Conservation (phyloP, 2,113 vertebrate species). For the Megalops atlanticus region DNA sequence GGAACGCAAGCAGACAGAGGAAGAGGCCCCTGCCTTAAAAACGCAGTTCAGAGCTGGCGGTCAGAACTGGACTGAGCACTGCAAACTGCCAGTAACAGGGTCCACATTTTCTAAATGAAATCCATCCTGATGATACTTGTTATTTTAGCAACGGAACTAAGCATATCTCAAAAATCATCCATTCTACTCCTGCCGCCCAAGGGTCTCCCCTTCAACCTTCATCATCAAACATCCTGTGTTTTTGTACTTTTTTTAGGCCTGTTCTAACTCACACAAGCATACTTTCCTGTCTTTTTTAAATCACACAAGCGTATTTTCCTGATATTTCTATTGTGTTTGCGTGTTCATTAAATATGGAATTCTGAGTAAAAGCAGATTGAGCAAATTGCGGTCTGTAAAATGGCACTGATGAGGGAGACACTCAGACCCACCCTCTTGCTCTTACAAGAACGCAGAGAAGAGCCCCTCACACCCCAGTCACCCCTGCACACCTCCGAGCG, state of each 20-base stretch:
- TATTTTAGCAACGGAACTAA: neutral
- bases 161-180: neutral
- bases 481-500: neutral
- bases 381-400: too few relatives aligned
- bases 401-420: too few relatives aligned
- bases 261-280: neutral
- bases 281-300: too few relatives aligned
- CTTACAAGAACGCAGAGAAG: too few relatives aligned
- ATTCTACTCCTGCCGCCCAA: neutral
- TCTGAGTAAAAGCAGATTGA: too few relatives aligned
- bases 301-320: too few relatives aligned
- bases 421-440: too few relatives aligned
- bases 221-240: too few relatives aligned
- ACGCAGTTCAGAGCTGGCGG: neutral
- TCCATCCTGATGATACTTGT: neutral
- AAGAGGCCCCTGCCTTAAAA: neutral
- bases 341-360: too few relatives aligned
- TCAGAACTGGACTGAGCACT: neutral
- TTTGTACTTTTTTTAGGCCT: neutral
- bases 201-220: neutral
- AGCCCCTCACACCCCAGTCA: neutral
- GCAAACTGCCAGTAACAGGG: neutral
- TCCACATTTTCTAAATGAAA: neutral
- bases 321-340: too few relatives aligned
- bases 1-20: slow-evolving; percentile 8